A percentile compares a stretch with the other conserved stretches of the same genome.
Evolutionary conservation across 2,797 vertebrate species (phyloP).

Genomic region (Xenentodon cancila): DNA sequence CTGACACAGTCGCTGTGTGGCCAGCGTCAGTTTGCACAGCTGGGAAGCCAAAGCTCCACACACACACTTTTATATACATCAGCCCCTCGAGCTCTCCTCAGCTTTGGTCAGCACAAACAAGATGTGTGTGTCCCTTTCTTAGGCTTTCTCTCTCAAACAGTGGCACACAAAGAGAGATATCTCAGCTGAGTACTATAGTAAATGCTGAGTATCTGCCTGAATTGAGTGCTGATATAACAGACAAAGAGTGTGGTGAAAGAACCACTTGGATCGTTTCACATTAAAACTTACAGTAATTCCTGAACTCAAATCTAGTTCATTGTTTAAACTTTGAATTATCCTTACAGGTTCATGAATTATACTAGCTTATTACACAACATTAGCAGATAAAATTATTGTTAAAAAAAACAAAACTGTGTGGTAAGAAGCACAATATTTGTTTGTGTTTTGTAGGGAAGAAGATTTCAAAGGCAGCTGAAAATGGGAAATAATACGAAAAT

Average conservation of each 20-base stretch:
- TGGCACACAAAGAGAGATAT: constrained; percentile 21
- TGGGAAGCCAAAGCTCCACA: constrained; percentile 45
- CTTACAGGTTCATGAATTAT: too few relatives aligned
- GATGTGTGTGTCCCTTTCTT: constrained; percentile 12
- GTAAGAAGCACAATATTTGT: too few relatives aligned
- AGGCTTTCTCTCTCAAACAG: constrained; percentile 22
- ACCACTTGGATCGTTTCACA: background rate
- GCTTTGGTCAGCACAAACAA: constrained; percentile 34
- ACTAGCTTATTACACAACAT: background rate
- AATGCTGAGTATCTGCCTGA: background rate
- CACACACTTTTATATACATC: constrained; percentile 8
- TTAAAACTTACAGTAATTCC: background rate
- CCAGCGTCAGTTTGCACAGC: constrained; percentile 66
- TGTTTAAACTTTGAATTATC: background rate
- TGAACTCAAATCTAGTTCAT: background rate
- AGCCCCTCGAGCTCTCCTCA: constrained; percentile 24
- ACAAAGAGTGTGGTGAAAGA: background rate
- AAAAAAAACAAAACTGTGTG: too few relatives aligned
- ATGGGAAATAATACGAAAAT: background rate
- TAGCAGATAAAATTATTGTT: background rate
- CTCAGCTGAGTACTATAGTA: background rate
- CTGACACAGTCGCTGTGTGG: constrained; percentile 54
- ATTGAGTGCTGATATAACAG: background rate
- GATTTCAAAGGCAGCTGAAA: too few relatives aligned
- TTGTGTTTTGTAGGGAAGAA: too few relatives aligned